phyloP scores from a whole-genome alignment of 2,113 vertebrate genomes.

The Sakesphorus luctuosus region DNA sequence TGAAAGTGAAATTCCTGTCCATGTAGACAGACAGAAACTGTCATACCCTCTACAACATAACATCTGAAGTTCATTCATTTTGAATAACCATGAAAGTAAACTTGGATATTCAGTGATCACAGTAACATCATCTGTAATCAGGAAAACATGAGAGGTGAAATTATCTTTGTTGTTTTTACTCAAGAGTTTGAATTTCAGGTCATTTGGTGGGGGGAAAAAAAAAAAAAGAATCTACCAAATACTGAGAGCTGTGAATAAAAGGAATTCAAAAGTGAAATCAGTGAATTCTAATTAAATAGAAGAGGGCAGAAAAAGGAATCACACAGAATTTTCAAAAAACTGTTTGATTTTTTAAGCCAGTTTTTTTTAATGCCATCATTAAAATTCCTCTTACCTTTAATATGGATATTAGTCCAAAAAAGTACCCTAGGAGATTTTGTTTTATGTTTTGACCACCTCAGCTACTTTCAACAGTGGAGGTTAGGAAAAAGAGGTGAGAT shows the following conservation, averaged over 20 bases:
- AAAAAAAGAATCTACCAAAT: neutral
- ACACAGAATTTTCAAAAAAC: rapidly evolving
- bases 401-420: neutral
- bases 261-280: rapidly evolving
- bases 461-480: neutral
- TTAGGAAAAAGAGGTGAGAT: neutral
- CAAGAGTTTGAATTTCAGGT: neutral
- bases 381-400: neutral
- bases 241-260: neutral
- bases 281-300: neutral
- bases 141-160: neutral
- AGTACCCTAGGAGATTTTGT: rapidly evolving
- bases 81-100: neutral
- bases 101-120: rapidly evolving
- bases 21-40: neutral
- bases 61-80: neutral
- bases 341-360: neutral
- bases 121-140: neutral
- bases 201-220: neutral
- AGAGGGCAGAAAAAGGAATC: rapidly evolving
- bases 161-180: neutral
- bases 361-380: neutral
- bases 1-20: neutral
- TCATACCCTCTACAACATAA: neutral
- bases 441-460: neutral